Base-by-base conservation (phyloP, 2,797 vertebrate species). In the Pipistrellus pygmaeus region DNA sequence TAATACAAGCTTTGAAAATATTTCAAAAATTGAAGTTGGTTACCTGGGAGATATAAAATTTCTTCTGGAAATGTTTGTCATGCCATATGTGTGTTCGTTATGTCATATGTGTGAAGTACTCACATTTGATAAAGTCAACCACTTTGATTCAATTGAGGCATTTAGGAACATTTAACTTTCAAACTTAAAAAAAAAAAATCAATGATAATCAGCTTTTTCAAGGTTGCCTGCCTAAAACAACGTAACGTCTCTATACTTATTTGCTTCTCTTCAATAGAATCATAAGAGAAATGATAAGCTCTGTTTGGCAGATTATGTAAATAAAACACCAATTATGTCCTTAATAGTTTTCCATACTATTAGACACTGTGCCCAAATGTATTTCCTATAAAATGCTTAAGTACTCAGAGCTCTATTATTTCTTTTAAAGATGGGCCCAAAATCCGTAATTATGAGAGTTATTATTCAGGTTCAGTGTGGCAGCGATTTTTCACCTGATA, bases 401-500 rank as follows among this genome's bases (percentile, higher is more conserved):
- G 64, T 96, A 87, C 80, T 96, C 85, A 95, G 88, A 89, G 96
- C 81, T 76, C 12, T 55, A 18, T 93, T 48, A 17, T 95, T 97
- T 83, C 95, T 97, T 86, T 96, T 53, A 4, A 90, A 91, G 57
- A 95, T 88, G 85, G 93, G 91, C 46, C 90, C 90, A 88, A 97
- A 88, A 94, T 97, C 86, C 90, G 93, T 96, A 97, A 97, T 97
- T 97, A 94, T 91, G 88, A 94, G 91, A 89, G 32, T 85, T 93
- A 96, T 97, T 95, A 96, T 97, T 97, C 95, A 97, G 95, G 91
- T 97, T 97, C 97, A 92, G 89, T 89, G 80, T 8, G 6, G 15
- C 27, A 15, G 87, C 97, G 97, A 86, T 97, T 96, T 98, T 98
- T 98, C 94, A 98, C 96, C 93, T 95, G 92, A 92, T 97, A 98